Percentiles rank a stretch among this genome's conserved stretches.
Conservation (phyloP, 2,113 vertebrate genomes). For the Odocoileus hemionus region DNA sequence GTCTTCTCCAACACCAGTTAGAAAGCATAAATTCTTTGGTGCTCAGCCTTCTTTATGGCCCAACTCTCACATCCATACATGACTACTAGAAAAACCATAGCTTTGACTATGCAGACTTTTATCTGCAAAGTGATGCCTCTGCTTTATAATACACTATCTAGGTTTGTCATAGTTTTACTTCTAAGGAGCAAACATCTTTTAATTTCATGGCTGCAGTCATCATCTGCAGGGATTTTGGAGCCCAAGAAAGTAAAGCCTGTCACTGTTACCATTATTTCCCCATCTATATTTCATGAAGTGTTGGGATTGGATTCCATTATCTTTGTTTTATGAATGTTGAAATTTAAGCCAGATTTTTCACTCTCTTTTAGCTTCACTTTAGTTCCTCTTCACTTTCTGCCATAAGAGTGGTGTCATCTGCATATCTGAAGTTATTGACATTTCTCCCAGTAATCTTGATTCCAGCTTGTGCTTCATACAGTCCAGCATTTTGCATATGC, state of each 20-base stretch:
- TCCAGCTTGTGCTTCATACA: background rate
- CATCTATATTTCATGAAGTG: background rate
- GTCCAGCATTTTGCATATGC: background rate
- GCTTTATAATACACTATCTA: background rate
- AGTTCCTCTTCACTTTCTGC: background rate
- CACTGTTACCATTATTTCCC: background rate
- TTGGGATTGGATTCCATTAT: background rate
- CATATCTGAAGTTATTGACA: background rate
- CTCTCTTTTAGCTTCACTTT: background rate
- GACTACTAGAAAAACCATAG: background rate
- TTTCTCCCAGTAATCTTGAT: background rate
- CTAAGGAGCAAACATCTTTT: background rate
- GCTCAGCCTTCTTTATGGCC: background rate
- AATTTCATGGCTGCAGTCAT: background rate
- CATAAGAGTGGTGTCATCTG: background rate
- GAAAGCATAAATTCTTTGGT: background rate
- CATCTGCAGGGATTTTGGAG: background rate
- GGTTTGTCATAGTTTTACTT: background rate
- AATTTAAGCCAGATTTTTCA: background rate
- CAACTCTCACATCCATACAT: background rate
- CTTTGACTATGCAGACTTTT: background rate
- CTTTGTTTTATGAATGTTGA: background rate
- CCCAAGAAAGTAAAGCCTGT: background rate
- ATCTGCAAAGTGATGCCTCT: background rate
- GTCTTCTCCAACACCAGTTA: background rate